Evolutionary conservation across 2,113 vertebrate species (phyloP).

Genomic region (Otolemur garnettii): DNA sequence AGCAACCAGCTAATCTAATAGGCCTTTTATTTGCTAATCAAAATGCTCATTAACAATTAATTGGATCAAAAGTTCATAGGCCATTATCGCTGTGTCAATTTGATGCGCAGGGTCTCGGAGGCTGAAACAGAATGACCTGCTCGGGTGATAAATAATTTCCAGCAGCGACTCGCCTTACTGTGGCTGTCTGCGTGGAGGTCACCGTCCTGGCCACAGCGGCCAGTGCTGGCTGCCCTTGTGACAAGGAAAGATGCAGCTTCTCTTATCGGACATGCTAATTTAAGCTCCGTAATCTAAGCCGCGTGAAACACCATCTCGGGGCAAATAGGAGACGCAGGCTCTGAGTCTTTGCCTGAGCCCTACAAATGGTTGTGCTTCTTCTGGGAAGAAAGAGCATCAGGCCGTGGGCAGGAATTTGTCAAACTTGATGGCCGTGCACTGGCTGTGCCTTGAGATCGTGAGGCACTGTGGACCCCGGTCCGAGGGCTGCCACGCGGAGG

Average conservation of each 20-base stretch:
- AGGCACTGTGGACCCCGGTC: accelerated
- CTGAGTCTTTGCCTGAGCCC: neutral
- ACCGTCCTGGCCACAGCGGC: constrained; percentile 81
- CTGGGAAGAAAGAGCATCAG: neutral
- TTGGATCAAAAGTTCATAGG: constrained; percentile 92
- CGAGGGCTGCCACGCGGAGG: accelerated
- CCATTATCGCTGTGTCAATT: constrained; percentile 91
- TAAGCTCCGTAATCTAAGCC: constrained; percentile 83
- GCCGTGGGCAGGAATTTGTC: accelerated
- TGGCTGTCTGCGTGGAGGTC: constrained; percentile 88
- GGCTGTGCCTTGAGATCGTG: accelerated
- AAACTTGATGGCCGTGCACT: accelerated
- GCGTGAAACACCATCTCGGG: constrained; percentile 75
- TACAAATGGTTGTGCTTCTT: accelerated
- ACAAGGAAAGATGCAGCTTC: constrained; percentile 79
- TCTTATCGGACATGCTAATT: constrained; percentile 82
- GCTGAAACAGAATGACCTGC: constrained; percentile 89
- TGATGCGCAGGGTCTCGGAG: constrained; percentile 85
- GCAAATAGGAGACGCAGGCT: constrained; percentile 49
- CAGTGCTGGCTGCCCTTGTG: constrained; percentile 71
- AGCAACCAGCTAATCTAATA: constrained; percentile 90
- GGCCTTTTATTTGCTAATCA: constrained; percentile 91
- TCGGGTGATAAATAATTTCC: constrained; percentile 94
- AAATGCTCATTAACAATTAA: constrained; percentile 95
- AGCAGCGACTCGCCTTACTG: constrained; percentile 90